Percentiles rank a stretch among this genome's conserved stretches.
Evolutionary conservation across 2,113 vertebrate species (phyloP).

Genomic region (Zingel zingel): DNA sequence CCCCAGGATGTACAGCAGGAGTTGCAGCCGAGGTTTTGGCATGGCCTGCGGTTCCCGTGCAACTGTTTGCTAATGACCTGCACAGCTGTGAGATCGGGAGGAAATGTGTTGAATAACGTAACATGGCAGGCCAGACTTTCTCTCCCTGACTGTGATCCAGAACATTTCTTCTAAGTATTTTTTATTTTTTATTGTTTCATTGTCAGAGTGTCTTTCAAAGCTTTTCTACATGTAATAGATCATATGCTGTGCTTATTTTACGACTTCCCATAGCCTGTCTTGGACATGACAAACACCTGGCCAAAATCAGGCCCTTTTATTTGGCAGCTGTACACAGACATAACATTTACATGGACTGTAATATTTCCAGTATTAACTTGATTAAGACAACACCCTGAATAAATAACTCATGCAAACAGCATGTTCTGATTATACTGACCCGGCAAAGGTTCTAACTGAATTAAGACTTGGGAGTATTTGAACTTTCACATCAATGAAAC

Average conservation of each 20-base stretch:
- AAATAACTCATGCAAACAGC: slow-evolving; percentile 59
- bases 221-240: slow-evolving; percentile 50
- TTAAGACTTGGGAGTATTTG: slow-evolving; percentile 38
- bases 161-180: slow-evolving; percentile 57
- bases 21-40: slow-evolving; percentile 68
- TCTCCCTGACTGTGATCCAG: slow-evolving; percentile 41
- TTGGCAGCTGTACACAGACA: slow-evolving; percentile 63
- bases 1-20: slow-evolving; percentile 77
- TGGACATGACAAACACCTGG: slow-evolving; percentile 56
- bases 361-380: slow-evolving; percentile 66
- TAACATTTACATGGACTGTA: slow-evolving; percentile 66
- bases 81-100: slow-evolving; percentile 82
- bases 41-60: slow-evolving; percentile 72
- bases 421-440: slow-evolving; percentile 55
- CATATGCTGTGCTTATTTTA: slow-evolving; percentile 64
- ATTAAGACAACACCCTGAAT: slow-evolving; percentile 67
- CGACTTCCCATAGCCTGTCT: slow-evolving; percentile 56
- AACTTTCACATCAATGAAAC: slow-evolving; percentile 24
- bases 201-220: slow-evolving; percentile 48
- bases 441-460: slow-evolving; percentile 27
- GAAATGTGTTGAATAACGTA: slow-evolving; percentile 74
- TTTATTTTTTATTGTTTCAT: slow-evolving; percentile 63
- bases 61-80: slow-evolving; percentile 84
- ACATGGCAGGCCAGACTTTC: slow-evolving; percentile 61
- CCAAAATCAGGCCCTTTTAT: slow-evolving; percentile 22